Evolutionary conservation across 53 echinoderm and acorn worm genomes (phyloP), one percentile per base, ranked within the genome.

Genomic region (Crossaster papposus): DNA sequence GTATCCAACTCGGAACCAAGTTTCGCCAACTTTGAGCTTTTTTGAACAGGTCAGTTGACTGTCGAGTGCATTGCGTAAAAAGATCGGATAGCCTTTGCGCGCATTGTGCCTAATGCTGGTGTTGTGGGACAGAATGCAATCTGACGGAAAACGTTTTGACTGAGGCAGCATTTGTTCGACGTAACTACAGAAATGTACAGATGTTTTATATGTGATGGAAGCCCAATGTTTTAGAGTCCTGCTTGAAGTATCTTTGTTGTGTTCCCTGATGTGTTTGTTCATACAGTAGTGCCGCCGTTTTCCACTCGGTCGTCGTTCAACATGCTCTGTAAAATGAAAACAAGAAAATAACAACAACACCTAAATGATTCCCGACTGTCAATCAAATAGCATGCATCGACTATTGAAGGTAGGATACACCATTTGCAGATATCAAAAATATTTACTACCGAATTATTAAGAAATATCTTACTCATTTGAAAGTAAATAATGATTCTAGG

Each of bases 261-360:
- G n/a, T 73, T 73, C 28, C 74, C 74, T 73, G 74, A 73, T 73
- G 74, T 3, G 74, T 51, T n/a, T 54, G 30, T 36, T 87, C 87
- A 87, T 14, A 87, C 87, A 24, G 75, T 87, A 20, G 87, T 87
- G 35, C 87, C 87, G 36, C 77, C 77, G 18, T 75, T 75, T 35
- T 87, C 87, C 23, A 77, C 36, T 62, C 62, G 31, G 64, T 62
- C 87, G 5, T 77, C 62, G 17, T 87, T 87, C 34, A 87, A 74
- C 87, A 87, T 87, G 77, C 30, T 87, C 87, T 87, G 63, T 44
- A 44, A 44, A 23, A 13, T 6, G 31, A 17, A 28, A 75, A 35
- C 35, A n/a, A 7, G 36, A 62, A 87, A 33, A 36, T 12, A 64
- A 36, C 12, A 9, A 20, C 22, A 13, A 22, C 23, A n/a, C 1